Conservation (phyloP, 2,888 invertebrate genomes). For the Eilema sororculum region DNA sequence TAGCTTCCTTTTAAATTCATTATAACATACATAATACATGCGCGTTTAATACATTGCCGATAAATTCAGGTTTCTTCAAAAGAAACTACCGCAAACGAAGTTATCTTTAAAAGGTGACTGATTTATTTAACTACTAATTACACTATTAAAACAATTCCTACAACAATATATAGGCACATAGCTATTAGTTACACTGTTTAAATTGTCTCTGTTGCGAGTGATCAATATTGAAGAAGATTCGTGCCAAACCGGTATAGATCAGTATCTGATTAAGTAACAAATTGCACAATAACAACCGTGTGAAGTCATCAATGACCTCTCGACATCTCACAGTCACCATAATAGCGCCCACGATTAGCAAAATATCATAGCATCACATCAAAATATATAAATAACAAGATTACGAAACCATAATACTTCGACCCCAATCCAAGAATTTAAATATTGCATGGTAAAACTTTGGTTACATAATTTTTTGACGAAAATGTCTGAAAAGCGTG, state of each 20-base stretch:
- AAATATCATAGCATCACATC: conserved; percentile 33
- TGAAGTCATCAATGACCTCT: conserved; percentile 61
- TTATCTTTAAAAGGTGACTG: not conserved
- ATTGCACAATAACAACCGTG: conserved; percentile 58
- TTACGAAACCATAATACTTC: conserved; percentile 24
- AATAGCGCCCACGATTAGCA: conserved; percentile 54
- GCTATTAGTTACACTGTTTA: not conserved
- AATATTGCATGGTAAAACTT: conserved; percentile 35
- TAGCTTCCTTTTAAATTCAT: no score
- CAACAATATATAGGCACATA: not conserved
- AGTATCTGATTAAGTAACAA: conserved; percentile 53
- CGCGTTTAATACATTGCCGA: not conserved
- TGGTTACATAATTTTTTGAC: conserved; percentile 47
- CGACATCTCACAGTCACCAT: conserved; percentile 50
- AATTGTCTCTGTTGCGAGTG: conserved; percentile 1
- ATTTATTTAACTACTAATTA: no score
- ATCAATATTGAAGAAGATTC: conserved; percentile 22
- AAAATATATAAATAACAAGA: conserved; percentile 27
- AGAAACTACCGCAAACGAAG: no score
- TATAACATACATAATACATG: not conserved
- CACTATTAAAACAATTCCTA: no score
- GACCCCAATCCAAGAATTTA: conserved; percentile 34
- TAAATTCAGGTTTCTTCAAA: no score
- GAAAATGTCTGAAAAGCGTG: conserved; percentile 54
- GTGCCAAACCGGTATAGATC: conserved; percentile 19